phyloP scores from a whole-genome alignment of 1,140 invertebrate species.

The Drosophila albomicans region DNA sequence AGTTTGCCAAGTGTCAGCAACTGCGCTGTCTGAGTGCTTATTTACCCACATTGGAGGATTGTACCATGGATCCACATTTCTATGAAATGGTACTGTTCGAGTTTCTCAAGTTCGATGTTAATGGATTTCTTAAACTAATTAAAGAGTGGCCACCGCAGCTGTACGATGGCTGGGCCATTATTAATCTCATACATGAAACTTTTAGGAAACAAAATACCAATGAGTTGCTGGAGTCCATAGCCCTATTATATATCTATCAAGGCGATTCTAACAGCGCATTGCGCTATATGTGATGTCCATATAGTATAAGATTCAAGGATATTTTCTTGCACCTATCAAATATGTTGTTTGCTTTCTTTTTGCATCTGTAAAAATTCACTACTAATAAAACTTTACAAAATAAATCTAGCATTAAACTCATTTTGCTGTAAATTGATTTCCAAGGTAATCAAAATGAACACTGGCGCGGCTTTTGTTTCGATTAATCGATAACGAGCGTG shows the following conservation, averaged over 20 bases:
- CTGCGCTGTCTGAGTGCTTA: slow-evolving; percentile 94
- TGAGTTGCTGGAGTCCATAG: slow-evolving; percentile 94
- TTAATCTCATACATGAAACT: slow-evolving; percentile 94
- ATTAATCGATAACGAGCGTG: slow-evolving; percentile 15
- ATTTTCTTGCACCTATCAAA: too few relatives aligned
- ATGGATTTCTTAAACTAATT: slow-evolving; percentile 94
- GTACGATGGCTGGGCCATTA: slow-evolving; percentile 94
- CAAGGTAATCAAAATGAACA: too few relatives aligned
- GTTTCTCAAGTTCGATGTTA: slow-evolving; percentile 94
- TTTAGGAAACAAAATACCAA: slow-evolving; percentile 89
- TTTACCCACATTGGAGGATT: slow-evolving; percentile 89
- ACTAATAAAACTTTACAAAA: too few relatives aligned
- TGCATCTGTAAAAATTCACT: too few relatives aligned
- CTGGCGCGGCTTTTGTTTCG: slow-evolving; percentile 3
- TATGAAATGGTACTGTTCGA: slow-evolving; percentile 99
- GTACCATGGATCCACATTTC: slow-evolving; percentile 91
- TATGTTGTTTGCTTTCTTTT: too few relatives aligned
- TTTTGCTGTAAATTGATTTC: too few relatives aligned
- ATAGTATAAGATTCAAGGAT: too few relatives aligned
- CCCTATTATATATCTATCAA: slow-evolving; percentile 95
- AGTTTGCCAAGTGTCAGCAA: slow-evolving; percentile 94
- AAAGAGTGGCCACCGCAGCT: slow-evolving; percentile 94
- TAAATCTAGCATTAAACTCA: too few relatives aligned
- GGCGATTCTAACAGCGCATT: slow-evolving; percentile 97
- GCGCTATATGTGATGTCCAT: slow-evolving; percentile 86